A percentile compares a stretch with the other conserved stretches of the same genome.
Evolutionary conservation across 2,113 vertebrate genomes (phyloP).

Genomic region (Typhlomys cinereus): DNA sequence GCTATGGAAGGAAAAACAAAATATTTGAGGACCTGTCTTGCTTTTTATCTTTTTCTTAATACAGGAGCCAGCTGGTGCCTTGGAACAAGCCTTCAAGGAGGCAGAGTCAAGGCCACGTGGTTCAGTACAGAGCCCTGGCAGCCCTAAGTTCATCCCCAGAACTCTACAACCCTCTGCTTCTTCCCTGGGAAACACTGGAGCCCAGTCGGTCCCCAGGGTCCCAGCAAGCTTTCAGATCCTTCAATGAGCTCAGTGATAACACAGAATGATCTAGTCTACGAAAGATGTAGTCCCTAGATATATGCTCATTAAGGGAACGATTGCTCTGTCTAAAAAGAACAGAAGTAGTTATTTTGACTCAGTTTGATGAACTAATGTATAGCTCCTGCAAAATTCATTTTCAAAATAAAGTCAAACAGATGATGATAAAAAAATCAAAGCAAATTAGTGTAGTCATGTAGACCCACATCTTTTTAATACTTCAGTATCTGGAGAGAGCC

Average conservation of each 20-base stretch:
- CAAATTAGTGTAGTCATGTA: background rate
- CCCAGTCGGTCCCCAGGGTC: background rate
- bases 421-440: background rate
- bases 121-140: background rate
- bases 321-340: background rate
- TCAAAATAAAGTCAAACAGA: background rate
- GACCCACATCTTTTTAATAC: no score
- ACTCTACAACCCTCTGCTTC: background rate
- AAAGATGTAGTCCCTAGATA: background rate
- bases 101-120: rapidly evolving
- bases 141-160: background rate
- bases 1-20: background rate
- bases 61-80: background rate
- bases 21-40: background rate
- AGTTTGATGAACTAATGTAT: background rate
- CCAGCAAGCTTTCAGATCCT: background rate
- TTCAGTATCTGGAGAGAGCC: no score
- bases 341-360: slow-evolving; percentile 17
- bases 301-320: background rate
- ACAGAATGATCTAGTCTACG: background rate
- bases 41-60: background rate
- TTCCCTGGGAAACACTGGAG: background rate
- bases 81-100: background rate
- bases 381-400: background rate
- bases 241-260: background rate